A percentile compares a stretch with the other conserved stretches of the same genome.
These are phyloP conservation scores for Electrophaes corylata DNA, from an alignment of 2,888 invertebrate species.

Conservation along the genomic window DNA sequence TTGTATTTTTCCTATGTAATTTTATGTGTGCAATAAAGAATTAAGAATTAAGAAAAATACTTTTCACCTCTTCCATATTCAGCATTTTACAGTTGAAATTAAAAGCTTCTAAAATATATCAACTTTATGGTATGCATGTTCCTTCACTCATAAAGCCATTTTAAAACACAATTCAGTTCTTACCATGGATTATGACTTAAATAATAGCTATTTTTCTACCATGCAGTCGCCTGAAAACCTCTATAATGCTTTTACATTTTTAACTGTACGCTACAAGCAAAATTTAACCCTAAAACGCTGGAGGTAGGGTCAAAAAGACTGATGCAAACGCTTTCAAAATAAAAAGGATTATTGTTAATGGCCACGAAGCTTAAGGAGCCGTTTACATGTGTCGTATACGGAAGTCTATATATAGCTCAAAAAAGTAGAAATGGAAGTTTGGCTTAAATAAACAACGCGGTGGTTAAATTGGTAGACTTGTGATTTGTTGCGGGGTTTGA, in stretches of 20 bases:
- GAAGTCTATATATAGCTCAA: constrained; percentile 51
- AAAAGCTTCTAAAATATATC: neutral
- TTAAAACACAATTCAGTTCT: constrained; percentile 41
- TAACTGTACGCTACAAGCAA: constrained; percentile 38
- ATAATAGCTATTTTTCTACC: constrained; percentile 63
- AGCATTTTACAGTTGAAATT: no score
- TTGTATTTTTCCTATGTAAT: no score
- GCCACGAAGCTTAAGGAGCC: constrained; percentile 56
- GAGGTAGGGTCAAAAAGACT: constrained; percentile 38
- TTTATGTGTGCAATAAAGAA: no score
- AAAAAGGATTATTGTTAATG: constrained; percentile 76
- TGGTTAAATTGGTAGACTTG: constrained; percentile 63
- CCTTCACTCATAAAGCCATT: constrained; percentile 15
- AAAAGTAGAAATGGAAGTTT: constrained; percentile 43
- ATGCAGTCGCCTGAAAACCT: constrained; percentile 59
- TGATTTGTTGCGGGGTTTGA: constrained; percentile 56
- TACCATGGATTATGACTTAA: constrained; percentile 55
- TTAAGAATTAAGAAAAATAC: no score
- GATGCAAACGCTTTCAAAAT: constrained; percentile 47
- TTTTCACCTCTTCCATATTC: no score
- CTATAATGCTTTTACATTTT: constrained; percentile 62
- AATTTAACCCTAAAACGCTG: constrained; percentile 50
- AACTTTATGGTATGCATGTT: neutral
- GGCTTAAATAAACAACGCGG: constrained; percentile 56
- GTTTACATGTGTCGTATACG: constrained; percentile 67